phyloP scores from a whole-genome alignment of 2,113 vertebrate genomes.

The Etheostoma cragini region DNA sequence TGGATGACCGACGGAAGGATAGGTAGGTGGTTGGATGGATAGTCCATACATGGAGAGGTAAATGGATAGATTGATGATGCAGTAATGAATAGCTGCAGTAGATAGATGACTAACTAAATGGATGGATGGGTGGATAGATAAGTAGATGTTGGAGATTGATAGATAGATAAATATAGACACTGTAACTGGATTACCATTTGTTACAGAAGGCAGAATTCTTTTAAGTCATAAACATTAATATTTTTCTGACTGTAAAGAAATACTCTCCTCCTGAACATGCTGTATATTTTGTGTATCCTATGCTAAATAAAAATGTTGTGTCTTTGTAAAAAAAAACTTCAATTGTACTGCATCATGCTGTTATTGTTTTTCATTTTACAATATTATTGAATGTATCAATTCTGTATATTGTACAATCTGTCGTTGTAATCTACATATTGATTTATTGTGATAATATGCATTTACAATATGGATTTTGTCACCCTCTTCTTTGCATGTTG shows the following conservation, averaged over 20 bases:
- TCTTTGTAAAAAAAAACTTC: conserved; percentile 62
- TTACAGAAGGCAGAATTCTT: conserved; percentile 28
- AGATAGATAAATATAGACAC: not conserved
- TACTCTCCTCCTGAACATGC: conserved; percentile 34
- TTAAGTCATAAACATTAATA: conserved; percentile 20
- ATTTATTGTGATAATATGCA: conserved; percentile 55
- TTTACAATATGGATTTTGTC: conserved; percentile 44
- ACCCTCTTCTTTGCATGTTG: conserved; percentile 10
- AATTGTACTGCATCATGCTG: conserved; percentile 58
- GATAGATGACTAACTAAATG: not conserved
- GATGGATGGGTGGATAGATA: not conserved
- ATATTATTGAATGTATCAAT: conserved; percentile 56
- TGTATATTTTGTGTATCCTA: conserved; percentile 59
- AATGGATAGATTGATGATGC: not conserved
- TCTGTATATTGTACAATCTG: conserved; percentile 61
- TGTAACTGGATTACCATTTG: conserved; percentile 15
- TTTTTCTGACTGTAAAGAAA: conserved; percentile 30
- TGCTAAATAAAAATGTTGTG: conserved; percentile 43
- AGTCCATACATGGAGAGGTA: not conserved
- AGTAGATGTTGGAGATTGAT: not conserved
- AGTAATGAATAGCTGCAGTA: not conserved
- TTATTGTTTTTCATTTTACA: conserved; percentile 37
- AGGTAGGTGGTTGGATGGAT: not conserved
- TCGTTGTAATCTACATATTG: conserved; percentile 69
- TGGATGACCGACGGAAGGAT: not conserved